phyloP scores from a whole-genome alignment of 2,113 vertebrate species.

The Phylloscopus whistleri region DNA sequence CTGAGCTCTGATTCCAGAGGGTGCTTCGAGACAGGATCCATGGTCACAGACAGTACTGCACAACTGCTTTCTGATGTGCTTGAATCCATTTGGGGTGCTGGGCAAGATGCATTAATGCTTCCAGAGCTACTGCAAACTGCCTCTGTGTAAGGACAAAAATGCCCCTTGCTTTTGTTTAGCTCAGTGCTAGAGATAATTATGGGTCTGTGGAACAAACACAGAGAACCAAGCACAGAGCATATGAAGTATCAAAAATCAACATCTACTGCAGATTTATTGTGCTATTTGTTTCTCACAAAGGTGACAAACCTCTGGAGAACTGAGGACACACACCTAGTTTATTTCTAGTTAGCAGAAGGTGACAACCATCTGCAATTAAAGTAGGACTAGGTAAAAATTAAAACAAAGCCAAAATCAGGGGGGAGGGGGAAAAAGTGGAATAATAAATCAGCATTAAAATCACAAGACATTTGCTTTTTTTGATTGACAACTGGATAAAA shows the following conservation, averaged over 20 bases:
- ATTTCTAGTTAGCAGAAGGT: background rate
- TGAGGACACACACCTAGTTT: background rate
- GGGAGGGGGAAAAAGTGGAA: accelerated
- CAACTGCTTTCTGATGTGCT: background rate
- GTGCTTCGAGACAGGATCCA: background rate
- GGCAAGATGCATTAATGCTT: background rate
- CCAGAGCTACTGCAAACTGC: background rate
- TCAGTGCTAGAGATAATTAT: background rate
- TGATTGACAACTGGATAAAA: background rate
- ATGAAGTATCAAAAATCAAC: background rate
- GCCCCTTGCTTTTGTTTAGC: background rate
- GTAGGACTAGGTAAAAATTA: background rate
- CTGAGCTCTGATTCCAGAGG: conserved; percentile 15
- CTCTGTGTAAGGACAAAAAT: background rate
- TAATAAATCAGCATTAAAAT: background rate
- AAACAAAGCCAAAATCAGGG: background rate
- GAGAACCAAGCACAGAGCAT: background rate
- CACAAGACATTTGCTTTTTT: background rate
- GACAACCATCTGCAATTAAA: background rate
- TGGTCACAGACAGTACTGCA: background rate
- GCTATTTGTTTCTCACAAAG: background rate
- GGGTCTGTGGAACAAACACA: background rate
- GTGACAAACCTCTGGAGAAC: background rate
- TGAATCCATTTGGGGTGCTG: background rate
- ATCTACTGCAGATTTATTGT: background rate